Evolutionary conservation across 2,797 vertebrate species (phyloP).

Genomic region (Eurystomus glaucurus): DNA sequence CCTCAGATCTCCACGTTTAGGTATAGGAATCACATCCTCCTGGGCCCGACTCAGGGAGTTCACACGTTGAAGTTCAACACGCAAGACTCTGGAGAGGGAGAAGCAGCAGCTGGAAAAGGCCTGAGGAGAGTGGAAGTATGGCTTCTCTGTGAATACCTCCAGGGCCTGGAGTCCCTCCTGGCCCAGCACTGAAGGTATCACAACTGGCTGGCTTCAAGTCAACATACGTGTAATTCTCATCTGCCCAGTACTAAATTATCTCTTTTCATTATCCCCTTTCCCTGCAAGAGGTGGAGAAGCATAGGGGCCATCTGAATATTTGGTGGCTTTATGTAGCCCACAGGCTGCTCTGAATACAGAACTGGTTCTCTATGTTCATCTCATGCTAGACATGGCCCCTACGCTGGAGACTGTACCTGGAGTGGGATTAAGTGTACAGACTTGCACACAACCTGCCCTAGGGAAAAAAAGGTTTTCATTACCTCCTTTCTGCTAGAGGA

Average conservation of each 20-base stretch:
- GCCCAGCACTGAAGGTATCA: neutral
- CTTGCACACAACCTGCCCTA: neutral
- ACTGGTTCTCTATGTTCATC: neutral
- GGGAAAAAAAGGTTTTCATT: neutral
- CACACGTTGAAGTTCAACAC: neutral
- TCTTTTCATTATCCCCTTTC: neutral
- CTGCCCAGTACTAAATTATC: neutral
- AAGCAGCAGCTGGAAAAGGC: neutral
- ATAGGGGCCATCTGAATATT: neutral
- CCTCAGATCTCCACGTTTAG: neutral
- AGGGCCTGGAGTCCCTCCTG: neutral
- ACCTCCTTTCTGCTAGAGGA: neutral
- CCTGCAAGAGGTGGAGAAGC: neutral
- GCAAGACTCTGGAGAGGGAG: neutral
- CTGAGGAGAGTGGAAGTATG: rapidly evolving
- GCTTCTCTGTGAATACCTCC: neutral
- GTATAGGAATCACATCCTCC: neutral
- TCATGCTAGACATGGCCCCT: neutral
- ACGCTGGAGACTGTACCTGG: neutral
- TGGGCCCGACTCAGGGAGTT: neutral
- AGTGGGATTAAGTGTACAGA: neutral
- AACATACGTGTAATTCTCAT: neutral
- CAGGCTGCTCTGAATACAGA: neutral
- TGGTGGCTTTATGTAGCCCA: neutral
- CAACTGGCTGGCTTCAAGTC: neutral